These are phyloP conservation scores for Trichomycterus rosablanca DNA, from an alignment of 2,113 vertebrate species.

Conservation along the genomic window DNA sequence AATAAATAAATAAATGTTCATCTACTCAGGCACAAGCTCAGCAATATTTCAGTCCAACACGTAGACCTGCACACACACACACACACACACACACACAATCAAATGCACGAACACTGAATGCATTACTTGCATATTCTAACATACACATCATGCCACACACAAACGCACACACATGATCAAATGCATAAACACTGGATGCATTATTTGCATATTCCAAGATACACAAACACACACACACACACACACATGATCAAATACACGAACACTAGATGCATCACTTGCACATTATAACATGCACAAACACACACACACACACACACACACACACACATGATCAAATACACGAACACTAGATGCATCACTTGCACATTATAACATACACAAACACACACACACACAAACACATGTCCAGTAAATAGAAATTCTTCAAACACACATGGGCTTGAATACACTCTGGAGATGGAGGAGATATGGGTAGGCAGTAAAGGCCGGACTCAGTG, in stretches of 20 bases:
- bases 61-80: conserved; percentile 25
- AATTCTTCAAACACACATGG: conserved; percentile 42
- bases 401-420: conserved; percentile 35
- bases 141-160: conserved; percentile 27
- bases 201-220: no score
- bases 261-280: conserved; percentile 15
- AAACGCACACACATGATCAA: conserved; percentile 12
- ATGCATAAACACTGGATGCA: no score
- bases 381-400: conserved; percentile 14
- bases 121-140: conserved; percentile 29
- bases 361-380: conserved; percentile 32
- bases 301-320: conserved; percentile 20
- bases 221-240: conserved; percentile 17
- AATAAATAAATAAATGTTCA: conserved; percentile 24
- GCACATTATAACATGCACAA: conserved; percentile 30
- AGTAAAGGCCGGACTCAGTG: conserved; percentile 37
- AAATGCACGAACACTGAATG: not conserved
- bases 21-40: conserved; percentile 35
- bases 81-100: conserved; percentile 22
- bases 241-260: conserved; percentile 6
- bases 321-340: conserved; percentile 13
- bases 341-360: conserved; percentile 1
- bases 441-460: conserved; percentile 42
- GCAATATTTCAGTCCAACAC: conserved; percentile 34
- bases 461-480: conserved; percentile 34